These are phyloP conservation scores for Bombus affinis DNA, from an alignment of 1,140 invertebrate species.

Conservation along the genomic window DNA sequence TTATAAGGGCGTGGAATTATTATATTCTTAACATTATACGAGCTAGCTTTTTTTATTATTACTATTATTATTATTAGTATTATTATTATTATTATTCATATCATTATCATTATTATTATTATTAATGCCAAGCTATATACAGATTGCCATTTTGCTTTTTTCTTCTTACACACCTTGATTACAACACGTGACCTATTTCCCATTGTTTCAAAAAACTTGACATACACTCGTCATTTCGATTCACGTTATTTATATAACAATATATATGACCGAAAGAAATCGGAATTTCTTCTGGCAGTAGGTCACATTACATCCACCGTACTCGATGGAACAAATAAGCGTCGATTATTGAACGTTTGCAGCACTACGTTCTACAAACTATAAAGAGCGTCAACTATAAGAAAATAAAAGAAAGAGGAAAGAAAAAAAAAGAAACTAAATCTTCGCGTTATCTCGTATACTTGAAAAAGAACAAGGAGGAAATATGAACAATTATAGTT, in stretches of 20 bases:
- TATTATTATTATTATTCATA: neutral
- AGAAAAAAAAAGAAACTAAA: conserved; percentile 7
- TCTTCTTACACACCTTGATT: neutral
- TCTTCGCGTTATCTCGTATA: conserved; percentile 9
- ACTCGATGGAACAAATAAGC: conserved; percentile 28
- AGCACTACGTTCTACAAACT: conserved; percentile 3
- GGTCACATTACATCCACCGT: conserved; percentile 19
- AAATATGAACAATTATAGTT: conserved; percentile 2
- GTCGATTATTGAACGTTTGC: conserved; percentile 6
- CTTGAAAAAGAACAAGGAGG: conserved; percentile 7
- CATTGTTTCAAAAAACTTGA: neutral
- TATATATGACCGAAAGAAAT: conserved; percentile 30
- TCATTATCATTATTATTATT: neutral
- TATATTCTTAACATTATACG: conserved; percentile 47
- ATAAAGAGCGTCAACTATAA: conserved; percentile 1
- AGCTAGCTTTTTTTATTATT: conserved; percentile 16
- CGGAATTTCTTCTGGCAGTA: conserved; percentile 58
- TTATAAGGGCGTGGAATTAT: conserved; percentile 65
- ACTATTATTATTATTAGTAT: neutral
- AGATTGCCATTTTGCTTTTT: conserved; percentile 41
- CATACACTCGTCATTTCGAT: neutral
- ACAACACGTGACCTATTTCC: neutral
- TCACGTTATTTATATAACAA: neutral
- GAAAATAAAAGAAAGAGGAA: neutral
- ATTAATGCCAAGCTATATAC: conserved; percentile 65